Evolutionary conservation across 2,797 vertebrate species (phyloP), one percentile per base, ranked within the genome.

Genomic region (Mycteria americana): DNA sequence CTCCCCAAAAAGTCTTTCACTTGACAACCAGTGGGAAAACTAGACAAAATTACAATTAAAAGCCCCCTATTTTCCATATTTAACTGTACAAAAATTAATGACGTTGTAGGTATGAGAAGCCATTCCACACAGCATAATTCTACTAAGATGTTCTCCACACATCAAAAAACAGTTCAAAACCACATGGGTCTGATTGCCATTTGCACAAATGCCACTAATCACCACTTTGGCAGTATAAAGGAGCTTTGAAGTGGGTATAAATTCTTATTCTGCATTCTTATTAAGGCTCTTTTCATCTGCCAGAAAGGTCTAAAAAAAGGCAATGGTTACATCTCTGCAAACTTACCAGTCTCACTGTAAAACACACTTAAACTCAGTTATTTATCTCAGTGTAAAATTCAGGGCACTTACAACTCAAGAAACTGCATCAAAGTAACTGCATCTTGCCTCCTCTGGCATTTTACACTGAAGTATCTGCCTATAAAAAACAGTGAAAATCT

Each of bases 231-330:
- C 41, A 89, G 51, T 37, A 82, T 74, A 93, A 95, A 95, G 45
- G 15, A 84, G 37, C 63, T 95, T 87, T 95, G 86, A 96, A 92
- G 77, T 94, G 83, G 54, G 23, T 88, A 90, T 56, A 87, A 90
- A 84, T 90, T 94, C 83, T 90, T 93, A 45, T 80, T 92, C 75
- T 87, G 43, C 35, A 45, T 94, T 93, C 90, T 73, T 89, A 87
- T 77, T 95, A 82, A 91, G 63, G 18, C 2, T 88, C 17, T n/a
- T 94, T 94, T 92, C 51, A 86, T 76, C 63, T 82, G 23, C 59
- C 83, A 94, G 80, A 89, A 90, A 63, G n/a, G 37, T 80, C 48
- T 77, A 5, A 80, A 91, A 89, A 70, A 75, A 43, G 41, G 64
- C 59, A 93, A 70, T 74, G 31, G 37, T 35, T 65, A 53, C 31